A percentile compares a stretch with the other conserved stretches of the same genome.
phyloP scores from a whole-genome alignment of 1,140 invertebrate species.

The Leucophenga varia region DNA sequence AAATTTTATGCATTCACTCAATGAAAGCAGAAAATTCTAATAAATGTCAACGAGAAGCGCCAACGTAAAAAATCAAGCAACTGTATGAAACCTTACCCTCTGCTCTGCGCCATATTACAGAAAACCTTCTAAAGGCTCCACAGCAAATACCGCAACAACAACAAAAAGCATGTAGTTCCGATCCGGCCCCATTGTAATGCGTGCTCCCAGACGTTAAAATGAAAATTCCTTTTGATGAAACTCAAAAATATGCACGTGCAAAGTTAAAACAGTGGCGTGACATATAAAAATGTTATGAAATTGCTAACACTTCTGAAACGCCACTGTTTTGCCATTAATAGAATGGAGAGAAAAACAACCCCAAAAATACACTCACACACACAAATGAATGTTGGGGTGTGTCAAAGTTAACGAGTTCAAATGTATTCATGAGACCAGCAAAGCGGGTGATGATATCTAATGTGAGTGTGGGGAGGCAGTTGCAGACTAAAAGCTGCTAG shows the following conservation, averaged over 20 bases:
- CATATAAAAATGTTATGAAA: not conserved
- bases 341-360: slow-evolving; percentile 21
- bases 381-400: slow-evolving; percentile 28
- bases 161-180: too few relatives aligned
- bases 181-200: slow-evolving; percentile 15
- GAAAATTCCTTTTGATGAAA: slow-evolving; percentile 52
- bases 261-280: slow-evolving; percentile 19
- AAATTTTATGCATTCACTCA: too few relatives aligned
- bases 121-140: too few relatives aligned
- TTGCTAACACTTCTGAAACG: not conserved
- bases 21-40: slow-evolving; percentile 52
- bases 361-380: slow-evolving; percentile 15
- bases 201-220: slow-evolving; percentile 24
- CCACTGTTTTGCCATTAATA: slow-evolving; percentile 14
- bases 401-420: slow-evolving; percentile 52
- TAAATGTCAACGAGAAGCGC: too few relatives aligned
- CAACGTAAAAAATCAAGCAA: too few relatives aligned
- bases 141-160: too few relatives aligned
- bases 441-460: slow-evolving; percentile 19
- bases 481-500: too few relatives aligned
- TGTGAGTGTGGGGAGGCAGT: slow-evolving; percentile 19
- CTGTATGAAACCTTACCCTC: too few relatives aligned
- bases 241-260: slow-evolving; percentile 52
- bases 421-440: slow-evolving; percentile 54
- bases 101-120: too few relatives aligned